Conservation (phyloP, 2,888 invertebrate species). For the Neoascia interrupta region DNA sequence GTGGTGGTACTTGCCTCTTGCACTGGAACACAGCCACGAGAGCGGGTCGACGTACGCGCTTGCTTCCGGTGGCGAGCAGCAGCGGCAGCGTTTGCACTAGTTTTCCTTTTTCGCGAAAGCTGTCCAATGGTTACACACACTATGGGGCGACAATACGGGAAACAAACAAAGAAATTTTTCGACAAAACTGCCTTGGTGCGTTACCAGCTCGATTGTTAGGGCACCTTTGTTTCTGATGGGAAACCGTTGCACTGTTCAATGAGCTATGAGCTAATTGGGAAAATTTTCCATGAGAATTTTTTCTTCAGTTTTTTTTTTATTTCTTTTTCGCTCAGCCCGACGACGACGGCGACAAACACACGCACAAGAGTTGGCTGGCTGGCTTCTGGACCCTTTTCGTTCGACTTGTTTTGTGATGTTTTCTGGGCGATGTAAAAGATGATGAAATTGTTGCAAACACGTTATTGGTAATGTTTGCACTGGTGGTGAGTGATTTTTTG, state of each 20-base stretch:
- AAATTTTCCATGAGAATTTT: constrained; percentile 55
- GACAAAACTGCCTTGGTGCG: neutral
- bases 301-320: constrained; percentile 29
- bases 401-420: constrained; percentile 25
- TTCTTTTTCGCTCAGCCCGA: constrained; percentile 14
- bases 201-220: neutral
- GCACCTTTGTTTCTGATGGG: constrained; percentile 46
- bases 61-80: constrained; percentile 46
- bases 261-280: constrained; percentile 27
- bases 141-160: constrained; percentile 1
- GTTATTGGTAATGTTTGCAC: constrained; percentile 12
- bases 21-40: constrained; percentile 40
- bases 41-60: constrained; percentile 39
- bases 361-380: constrained; percentile 26
- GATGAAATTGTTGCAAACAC: constrained; percentile 1
- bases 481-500: constrained; percentile 17
- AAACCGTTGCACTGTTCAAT: constrained; percentile 25
- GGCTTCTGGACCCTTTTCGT: constrained; percentile 21
- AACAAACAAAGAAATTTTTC: constrained; percentile 61
- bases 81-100: constrained; percentile 49
- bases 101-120: constrained; percentile 63
- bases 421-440: constrained; percentile 8
- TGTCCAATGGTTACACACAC: constrained; percentile 66
- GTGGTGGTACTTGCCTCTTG: constrained; percentile 38
- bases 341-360: too few relatives aligned